Conservation (phyloP, 2,113 vertebrate species). For the Ailuropoda melanoleuca region DNA sequence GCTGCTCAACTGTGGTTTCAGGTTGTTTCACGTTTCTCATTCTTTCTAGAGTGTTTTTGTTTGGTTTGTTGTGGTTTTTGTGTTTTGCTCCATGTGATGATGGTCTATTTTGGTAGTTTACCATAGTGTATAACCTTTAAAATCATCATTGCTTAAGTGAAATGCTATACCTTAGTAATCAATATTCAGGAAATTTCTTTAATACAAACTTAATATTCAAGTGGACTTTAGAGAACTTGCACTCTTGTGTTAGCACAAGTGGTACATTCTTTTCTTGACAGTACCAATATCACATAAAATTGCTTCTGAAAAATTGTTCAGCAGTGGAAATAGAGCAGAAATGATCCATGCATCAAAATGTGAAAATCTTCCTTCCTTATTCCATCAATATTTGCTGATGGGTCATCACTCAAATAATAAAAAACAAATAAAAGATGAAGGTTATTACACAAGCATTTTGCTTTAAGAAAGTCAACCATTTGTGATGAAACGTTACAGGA, state of each 20-base stretch:
- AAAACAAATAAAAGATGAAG: constrained; percentile 38
- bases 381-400: neutral
- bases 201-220: neutral
- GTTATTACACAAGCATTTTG: neutral
- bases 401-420: constrained; percentile 33
- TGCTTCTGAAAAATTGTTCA: neutral
- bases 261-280: neutral
- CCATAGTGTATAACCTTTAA: neutral
- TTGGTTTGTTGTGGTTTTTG: neutral
- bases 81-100: neutral
- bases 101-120: neutral
- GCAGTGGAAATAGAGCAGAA: constrained; percentile 4
- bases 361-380: neutral
- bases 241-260: neutral
- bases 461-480: neutral
- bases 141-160: neutral
- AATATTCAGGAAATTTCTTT: neutral
- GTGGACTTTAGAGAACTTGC: neutral
- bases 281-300: neutral
- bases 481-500: neutral
- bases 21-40: neutral
- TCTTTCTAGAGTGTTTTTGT: neutral
- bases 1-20: neutral
- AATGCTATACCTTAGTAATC: neutral
- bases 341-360: neutral